A percentile compares a stretch with the other conserved stretches of the same genome.
Conservation (phyloP, 2,888 invertebrate species). For the Tortricodes alternella region DNA sequence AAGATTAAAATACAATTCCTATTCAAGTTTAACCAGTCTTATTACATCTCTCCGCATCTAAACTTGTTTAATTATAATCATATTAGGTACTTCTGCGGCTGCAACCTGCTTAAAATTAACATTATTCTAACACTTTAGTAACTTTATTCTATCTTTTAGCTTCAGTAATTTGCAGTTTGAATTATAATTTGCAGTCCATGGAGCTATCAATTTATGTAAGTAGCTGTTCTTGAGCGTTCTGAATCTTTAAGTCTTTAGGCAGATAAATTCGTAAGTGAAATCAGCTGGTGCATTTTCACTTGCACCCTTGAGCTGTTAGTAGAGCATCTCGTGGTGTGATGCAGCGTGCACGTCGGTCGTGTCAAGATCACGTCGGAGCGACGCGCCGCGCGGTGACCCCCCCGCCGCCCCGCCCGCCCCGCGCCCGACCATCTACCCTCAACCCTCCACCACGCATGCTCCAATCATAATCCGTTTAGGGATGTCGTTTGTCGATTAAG, state of each 20-base stretch:
- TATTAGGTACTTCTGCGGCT: not conserved
- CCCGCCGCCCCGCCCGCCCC: conserved; percentile 38
- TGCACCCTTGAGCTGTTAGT: conserved; percentile 27
- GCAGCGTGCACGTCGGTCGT: conserved; percentile 73
- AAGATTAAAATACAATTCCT: not conserved
- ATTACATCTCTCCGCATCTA: conserved; percentile 8
- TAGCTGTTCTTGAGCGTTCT: no score
- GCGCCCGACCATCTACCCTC: conserved; percentile 55
- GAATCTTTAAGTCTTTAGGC: not conserved
- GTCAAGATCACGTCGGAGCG: conserved; percentile 77
- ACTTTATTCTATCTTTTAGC: not conserved
- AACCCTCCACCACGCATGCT: conserved; percentile 81
- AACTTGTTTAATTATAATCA: conserved; percentile 7
- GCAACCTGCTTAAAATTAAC: not conserved
- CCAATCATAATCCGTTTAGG: conserved; percentile 82
- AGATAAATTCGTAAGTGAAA: conserved; percentile 9
- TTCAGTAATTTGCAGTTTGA: no score
- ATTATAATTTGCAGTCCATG: no score
- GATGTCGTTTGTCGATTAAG: conserved; percentile 77
- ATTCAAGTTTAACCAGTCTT: conserved; percentile 2
- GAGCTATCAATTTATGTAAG: no score
- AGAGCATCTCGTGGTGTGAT: conserved; percentile 44
- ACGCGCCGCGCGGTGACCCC: conserved; percentile 64
- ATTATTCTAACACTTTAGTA: not conserved
- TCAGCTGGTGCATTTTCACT: conserved; percentile 25